phyloP scores from a whole-genome alignment of 1,140 invertebrate species.

The Anthonomus grandis region DNA sequence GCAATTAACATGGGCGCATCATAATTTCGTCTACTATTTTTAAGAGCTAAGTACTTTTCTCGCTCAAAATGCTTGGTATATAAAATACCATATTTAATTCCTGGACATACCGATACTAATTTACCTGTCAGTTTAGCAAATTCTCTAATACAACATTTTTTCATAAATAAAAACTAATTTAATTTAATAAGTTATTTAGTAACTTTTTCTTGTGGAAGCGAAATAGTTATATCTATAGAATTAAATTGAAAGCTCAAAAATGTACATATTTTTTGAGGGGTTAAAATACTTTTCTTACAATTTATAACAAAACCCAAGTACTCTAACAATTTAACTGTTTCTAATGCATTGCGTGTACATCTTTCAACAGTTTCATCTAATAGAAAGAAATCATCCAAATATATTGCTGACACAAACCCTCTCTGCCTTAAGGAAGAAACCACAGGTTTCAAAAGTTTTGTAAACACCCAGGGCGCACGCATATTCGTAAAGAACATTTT shows the following conservation, averaged over 20 bases:
- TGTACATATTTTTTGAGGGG: not conserved
- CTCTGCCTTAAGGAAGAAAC: not conserved
- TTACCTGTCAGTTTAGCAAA: not conserved
- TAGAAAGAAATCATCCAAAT: conserved; percentile 4
- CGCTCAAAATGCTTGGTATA: not conserved
- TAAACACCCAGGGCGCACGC: not conserved
- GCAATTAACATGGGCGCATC: not conserved
- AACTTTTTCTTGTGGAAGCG: not conserved
- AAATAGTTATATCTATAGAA: not conserved
- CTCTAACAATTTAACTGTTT: not conserved
- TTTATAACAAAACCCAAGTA: not conserved
- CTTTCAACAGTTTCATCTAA: not conserved
- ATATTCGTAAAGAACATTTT: not conserved
- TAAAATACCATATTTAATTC: not conserved
- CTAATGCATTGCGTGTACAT: not conserved
- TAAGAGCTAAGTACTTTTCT: not conserved
- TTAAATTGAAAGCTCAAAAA: not conserved
- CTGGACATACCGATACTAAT: not conserved
- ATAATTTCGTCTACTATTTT: not conserved
- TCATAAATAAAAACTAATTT: not conserved
- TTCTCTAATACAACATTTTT: not conserved
- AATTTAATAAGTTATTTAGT: not conserved
- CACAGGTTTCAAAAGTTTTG: conserved; percentile 1
- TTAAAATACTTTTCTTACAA: not conserved
- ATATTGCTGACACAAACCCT: not conserved